Conservation (phyloP, 2,797 vertebrate species). For the Saxicola maurus region DNA sequence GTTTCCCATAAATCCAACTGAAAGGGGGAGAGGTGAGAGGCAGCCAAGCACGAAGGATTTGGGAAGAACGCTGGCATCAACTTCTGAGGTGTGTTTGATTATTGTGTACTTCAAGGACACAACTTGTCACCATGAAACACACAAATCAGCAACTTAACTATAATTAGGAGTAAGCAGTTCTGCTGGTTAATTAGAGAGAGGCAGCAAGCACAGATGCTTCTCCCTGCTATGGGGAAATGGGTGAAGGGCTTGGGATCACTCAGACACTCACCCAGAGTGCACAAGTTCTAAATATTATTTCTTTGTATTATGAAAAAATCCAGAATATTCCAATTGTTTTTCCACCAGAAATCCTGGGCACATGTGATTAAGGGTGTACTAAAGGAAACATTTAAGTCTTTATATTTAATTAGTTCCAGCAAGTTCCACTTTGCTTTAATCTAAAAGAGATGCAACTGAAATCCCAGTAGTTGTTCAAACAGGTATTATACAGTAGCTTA, state of each 20-base stretch:
- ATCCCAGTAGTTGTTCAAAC: constrained; percentile 4
- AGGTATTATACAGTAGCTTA: background rate
- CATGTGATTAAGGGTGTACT: background rate
- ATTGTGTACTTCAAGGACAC: background rate
- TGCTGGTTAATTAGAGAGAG: constrained; percentile 16
- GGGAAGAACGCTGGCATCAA: background rate
- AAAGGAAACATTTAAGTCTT: background rate
- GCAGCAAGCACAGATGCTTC: background rate
- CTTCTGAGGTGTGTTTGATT: background rate
- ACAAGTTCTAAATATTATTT: background rate
- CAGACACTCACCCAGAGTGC: background rate
- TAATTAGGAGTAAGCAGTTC: constrained; percentile 11
- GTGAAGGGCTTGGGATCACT: background rate
- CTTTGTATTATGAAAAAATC: background rate
- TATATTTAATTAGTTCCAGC: background rate
- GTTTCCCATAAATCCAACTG: background rate
- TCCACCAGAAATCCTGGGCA: background rate
- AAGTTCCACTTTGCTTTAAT: constrained; percentile 1
- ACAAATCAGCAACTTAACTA: constrained; percentile 10
- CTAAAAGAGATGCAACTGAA: background rate
- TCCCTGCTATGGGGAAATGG: background rate
- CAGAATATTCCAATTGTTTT: background rate
- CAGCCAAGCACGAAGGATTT: background rate
- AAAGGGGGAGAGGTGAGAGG: background rate
- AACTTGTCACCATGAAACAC: background rate